Percentiles rank a stretch among this genome's conserved stretches.
These are phyloP conservation scores for Drosophila simulans DNA, from an alignment of 1,140 invertebrate genomes.

Conservation along the genomic window DNA sequence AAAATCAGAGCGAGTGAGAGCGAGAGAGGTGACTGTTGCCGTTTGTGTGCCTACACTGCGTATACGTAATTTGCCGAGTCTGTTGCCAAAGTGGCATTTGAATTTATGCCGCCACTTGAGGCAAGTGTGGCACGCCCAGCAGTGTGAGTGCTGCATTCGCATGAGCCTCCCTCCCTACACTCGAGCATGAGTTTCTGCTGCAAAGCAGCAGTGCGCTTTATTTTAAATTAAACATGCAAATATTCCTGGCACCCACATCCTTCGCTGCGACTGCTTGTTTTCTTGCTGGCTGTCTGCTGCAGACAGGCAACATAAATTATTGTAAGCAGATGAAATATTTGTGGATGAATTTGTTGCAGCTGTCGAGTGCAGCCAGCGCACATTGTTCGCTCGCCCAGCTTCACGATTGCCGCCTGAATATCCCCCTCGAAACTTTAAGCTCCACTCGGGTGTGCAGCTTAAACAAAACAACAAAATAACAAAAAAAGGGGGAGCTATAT, in stretches of 20 bases:
- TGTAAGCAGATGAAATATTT: slow-evolving; percentile 62
- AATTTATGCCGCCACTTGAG: slow-evolving; percentile 80
- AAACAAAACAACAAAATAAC: no score
- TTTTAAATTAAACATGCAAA: slow-evolving; percentile 78
- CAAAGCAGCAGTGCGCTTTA: slow-evolving; percentile 49
- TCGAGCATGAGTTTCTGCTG: slow-evolving; percentile 1
- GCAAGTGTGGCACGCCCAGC: slow-evolving; percentile 50
- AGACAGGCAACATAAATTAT: slow-evolving; percentile 69
- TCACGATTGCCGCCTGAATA: slow-evolving; percentile 26
- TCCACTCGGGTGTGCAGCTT: neutral
- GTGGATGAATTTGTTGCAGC: slow-evolving; percentile 47
- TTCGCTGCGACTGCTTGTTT: slow-evolving; percentile 13
- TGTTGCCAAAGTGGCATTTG: slow-evolving; percentile 76
- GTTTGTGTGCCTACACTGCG: slow-evolving; percentile 52
- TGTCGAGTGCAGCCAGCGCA: slow-evolving; percentile 38
- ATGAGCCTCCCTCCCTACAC: slow-evolving; percentile 6
- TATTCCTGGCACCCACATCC: slow-evolving; percentile 31
- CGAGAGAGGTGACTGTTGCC: slow-evolving; percentile 2
- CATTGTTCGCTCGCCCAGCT: slow-evolving; percentile 26
- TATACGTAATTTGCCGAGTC: slow-evolving; percentile 78
- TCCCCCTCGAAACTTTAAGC: slow-evolving; percentile 30
- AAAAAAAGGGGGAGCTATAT: no score
- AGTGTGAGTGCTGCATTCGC: slow-evolving; percentile 31
- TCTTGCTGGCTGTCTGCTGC: slow-evolving; percentile 37
- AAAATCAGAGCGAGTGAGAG: slow-evolving; percentile 12